Percentiles rank a stretch among this genome's conserved stretches.
phyloP scores from a whole-genome alignment of 2,797 vertebrate species.

The Xiphorhynchus erythropygius region DNA sequence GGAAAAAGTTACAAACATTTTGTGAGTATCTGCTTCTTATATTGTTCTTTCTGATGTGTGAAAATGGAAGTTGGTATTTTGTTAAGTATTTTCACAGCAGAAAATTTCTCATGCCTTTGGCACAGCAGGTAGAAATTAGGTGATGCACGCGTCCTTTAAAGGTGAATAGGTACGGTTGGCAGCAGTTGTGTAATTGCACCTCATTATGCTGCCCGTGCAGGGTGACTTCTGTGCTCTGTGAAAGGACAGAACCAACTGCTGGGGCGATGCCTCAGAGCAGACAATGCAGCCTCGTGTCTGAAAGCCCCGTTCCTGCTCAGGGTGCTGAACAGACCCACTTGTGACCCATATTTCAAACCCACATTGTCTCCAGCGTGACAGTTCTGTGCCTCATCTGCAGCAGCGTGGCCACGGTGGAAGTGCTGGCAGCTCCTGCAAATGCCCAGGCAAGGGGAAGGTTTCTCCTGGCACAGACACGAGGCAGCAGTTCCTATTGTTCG shows the following conservation, averaged over 20 bases:
- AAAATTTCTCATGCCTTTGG: background rate
- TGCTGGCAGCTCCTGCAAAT: background rate
- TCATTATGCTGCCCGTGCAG: background rate
- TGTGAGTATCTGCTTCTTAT: background rate
- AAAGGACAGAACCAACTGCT: background rate
- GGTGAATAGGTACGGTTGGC: background rate
- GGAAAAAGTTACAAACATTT: background rate
- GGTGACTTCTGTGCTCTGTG: background rate
- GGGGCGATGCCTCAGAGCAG: background rate
- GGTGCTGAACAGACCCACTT: background rate
- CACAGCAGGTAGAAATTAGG: background rate
- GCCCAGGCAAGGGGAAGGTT: background rate
- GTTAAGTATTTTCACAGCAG: background rate
- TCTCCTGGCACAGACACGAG: background rate
- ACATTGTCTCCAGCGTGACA: background rate
- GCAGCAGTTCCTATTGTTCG: background rate
- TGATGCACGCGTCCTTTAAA: background rate
- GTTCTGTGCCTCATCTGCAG: background rate
- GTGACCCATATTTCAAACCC: slow-evolving; percentile 60
- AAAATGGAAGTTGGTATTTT: background rate
- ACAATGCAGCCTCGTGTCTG: background rate
- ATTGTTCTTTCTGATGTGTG: background rate
- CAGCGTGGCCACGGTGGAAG: accelerated
- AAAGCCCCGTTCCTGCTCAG: background rate
- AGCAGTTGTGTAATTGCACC: background rate